Evolutionary conservation across 2,113 vertebrate genomes (phyloP).

Genomic region (Pituophis catenifer): DNA sequence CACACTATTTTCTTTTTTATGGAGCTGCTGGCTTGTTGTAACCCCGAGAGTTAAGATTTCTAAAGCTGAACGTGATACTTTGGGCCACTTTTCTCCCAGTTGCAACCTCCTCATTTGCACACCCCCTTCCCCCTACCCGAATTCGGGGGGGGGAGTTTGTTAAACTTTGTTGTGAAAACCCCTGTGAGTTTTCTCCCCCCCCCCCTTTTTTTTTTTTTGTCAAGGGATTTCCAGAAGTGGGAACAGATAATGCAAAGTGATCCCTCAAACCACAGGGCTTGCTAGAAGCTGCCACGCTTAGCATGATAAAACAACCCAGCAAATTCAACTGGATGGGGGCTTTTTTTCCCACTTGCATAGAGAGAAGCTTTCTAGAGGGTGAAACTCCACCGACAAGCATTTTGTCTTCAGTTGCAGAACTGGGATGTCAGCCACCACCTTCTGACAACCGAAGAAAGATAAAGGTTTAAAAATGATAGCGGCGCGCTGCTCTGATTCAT

Average conservation of each 20-base stretch:
- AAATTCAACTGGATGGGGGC: neutral
- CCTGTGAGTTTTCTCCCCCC: neutral
- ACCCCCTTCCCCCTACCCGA: too few relatives aligned
- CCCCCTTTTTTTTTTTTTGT: neutral
- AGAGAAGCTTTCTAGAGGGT: neutral
- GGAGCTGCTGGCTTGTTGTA: slow-evolving; percentile 41
- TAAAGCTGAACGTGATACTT: slow-evolving; percentile 41
- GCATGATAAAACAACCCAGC: neutral
- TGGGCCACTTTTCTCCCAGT: neutral
- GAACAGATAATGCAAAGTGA: neutral
- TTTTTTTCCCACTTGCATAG: neutral
- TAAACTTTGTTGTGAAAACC: neutral
- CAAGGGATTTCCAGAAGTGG: neutral
- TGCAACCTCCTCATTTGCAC: neutral
- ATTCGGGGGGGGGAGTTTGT: slow-evolving; percentile 6
- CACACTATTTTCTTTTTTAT: neutral
- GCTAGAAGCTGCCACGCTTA: neutral
- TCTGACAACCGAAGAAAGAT: neutral
- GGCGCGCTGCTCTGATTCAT: neutral
- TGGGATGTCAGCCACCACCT: neutral
- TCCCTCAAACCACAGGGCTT: neutral
- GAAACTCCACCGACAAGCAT: neutral
- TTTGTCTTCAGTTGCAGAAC: neutral
- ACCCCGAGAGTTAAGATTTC: slow-evolving; percentile 34
- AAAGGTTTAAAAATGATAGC: neutral